These are phyloP conservation scores for Megaustenia siamemsis DNA, from an alignment of 2,888 invertebrate genomes.

Conservation along the genomic window DNA sequence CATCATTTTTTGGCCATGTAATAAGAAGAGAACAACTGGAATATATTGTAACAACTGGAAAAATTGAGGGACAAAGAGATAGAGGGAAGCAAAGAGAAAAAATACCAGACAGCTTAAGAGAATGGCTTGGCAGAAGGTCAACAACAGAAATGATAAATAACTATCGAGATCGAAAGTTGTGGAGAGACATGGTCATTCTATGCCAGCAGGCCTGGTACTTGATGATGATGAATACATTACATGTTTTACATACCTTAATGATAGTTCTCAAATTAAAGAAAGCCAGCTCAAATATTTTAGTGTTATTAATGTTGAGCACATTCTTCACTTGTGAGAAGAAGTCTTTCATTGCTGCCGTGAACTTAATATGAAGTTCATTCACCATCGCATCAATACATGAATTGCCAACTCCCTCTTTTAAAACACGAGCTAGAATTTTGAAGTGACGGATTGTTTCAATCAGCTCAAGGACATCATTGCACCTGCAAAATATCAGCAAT, in stretches of 20 bases:
- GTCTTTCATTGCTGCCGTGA: conserved; percentile 74
- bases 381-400: conserved; percentile 79
- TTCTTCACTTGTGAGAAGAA: conserved; percentile 78
- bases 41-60: too few relatives aligned
- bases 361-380: conserved; percentile 78
- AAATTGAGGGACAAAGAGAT: too few relatives aligned
- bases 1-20: too few relatives aligned
- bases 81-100: too few relatives aligned
- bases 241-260: conserved; percentile 75
- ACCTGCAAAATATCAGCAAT: conserved; percentile 63
- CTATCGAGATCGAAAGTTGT: too few relatives aligned
- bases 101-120: too few relatives aligned
- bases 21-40: too few relatives aligned
- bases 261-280: conserved; percentile 79
- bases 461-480: conserved; percentile 80
- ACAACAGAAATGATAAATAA: too few relatives aligned
- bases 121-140: too few relatives aligned
- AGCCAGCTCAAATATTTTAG: conserved; percentile 78
- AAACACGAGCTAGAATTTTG: conserved; percentile 77
- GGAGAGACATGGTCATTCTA: too few relatives aligned
- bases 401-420: conserved; percentile 79
- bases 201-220: too few relatives aligned
- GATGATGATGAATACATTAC: too few relatives aligned
- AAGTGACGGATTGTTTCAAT: conserved; percentile 80
- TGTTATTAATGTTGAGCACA: conserved; percentile 78